Base-by-base conservation (phyloP, 1,140 invertebrate species). In the Latrodectus geometricus region DNA sequence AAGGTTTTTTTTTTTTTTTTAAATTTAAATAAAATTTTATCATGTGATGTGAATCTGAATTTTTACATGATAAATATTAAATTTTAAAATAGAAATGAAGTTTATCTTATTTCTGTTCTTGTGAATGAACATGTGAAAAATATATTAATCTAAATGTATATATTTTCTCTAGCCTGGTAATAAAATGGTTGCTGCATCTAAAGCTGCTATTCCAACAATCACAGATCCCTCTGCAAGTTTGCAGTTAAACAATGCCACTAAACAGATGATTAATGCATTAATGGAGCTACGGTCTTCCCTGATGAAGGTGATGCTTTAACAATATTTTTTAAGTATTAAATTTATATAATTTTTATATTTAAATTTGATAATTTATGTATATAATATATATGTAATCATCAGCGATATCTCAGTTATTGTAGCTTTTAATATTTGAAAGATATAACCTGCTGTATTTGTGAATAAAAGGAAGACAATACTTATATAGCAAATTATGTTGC, bases 171-270 rank as follows among this genome's bases (percentile, higher is more conserved):
- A 93, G 91, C 94, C 93, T 23, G 94, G 93, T 74, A 93, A 93
- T 8, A 93, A 94, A 86, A 93, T 97, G 80, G 94, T 96, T 9
- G 90, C 91, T 61, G 90, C 96, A 0, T 94, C 95, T 0, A 94
- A 96, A 89, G 94, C 95, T 8, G 94, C 97, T 9, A 92, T 98
- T 17, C 97, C 97, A 0, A 97, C 97, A 0, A 94, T 99, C 1
- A 92, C 92, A 0, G 96, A 99, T 90, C 95, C 96, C 85, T 93
- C 95, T 0, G 93, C 95, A 0, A 94, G 95, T 4, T 92, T 95
- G 54, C 95, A 95, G 89, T 91, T 95, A 74, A 94, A 93, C 75
- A 94, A 94, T 88, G 94, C 93, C 66, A 93, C 95, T 5, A 95
- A 96, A 89, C 93, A 95, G 82, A 92, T 98, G 83, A 94, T 95